A percentile compares a stretch with the other conserved stretches of the same genome.
Evolutionary conservation across 2,113 vertebrate species (phyloP).

Genomic region (Castor canadensis): DNA sequence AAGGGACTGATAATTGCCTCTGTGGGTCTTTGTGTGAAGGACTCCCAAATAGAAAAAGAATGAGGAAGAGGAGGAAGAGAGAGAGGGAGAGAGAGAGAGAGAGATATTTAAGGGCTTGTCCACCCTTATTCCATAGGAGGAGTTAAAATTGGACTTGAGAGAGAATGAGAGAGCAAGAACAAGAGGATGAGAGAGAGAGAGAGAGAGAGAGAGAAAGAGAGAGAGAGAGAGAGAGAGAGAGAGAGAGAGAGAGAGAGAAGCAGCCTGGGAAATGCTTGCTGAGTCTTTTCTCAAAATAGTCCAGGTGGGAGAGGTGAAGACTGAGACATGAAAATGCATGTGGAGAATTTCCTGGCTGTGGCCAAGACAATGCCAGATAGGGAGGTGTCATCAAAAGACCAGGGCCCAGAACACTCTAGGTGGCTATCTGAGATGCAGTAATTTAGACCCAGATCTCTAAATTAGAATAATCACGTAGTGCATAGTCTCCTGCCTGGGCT

Average conservation of each 20-base stretch:
- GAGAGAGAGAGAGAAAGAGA: no score
- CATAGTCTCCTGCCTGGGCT: background rate
- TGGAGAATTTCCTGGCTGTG: constrained; percentile 5
- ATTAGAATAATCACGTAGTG: constrained; percentile 44
- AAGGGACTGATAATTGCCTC: background rate
- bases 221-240: fast-evolving
- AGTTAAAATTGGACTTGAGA: no score
- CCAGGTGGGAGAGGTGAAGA: constrained; percentile 38
- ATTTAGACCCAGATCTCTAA: background rate
- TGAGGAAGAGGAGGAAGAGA: background rate
- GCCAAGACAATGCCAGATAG: background rate
- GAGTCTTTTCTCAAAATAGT: constrained; percentile 56
- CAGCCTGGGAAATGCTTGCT: constrained; percentile 33
- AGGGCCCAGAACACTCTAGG: background rate
- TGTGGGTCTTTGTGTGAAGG: background rate
- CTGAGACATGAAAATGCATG: background rate
- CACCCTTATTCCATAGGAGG: constrained; percentile 41
- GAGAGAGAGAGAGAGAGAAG: background rate
- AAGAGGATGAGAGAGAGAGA: fast-evolving
- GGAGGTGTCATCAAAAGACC: background rate
- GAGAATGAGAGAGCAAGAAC: fast-evolving
- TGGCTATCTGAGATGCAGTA: constrained; percentile 7
- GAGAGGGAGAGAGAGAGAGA: no score
- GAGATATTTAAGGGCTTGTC: background rate
- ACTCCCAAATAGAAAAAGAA: background rate